Evolutionary conservation across 2,797 vertebrate species (phyloP).

Genomic region (Xiphophorus birchmanni): DNA sequence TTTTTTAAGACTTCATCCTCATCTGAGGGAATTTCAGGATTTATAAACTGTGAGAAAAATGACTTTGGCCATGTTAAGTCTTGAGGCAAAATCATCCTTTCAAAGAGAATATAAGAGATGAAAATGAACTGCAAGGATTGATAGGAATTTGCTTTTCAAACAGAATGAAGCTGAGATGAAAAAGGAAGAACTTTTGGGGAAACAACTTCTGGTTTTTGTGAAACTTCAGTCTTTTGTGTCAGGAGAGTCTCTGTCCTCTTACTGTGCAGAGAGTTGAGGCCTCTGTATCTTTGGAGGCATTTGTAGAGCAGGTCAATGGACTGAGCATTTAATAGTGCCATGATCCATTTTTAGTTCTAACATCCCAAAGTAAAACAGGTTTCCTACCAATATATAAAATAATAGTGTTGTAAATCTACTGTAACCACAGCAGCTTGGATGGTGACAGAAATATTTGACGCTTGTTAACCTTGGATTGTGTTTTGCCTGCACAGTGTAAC

Average conservation of each 20-base stretch:
- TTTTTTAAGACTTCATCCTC: not conserved
- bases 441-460: not conserved
- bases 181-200: slow-evolving; percentile 37
- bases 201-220: slow-evolving; percentile 47
- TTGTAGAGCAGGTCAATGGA: not conserved
- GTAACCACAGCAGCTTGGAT: not conserved
- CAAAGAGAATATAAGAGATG: slow-evolving; percentile 35
- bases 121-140: slow-evolving; percentile 24
- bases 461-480: not conserved
- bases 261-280: not conserved
- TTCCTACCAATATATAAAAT: not conserved
- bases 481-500: not conserved
- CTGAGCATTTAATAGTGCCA: not conserved
- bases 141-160: slow-evolving; percentile 44
- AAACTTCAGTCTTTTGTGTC: slow-evolving; percentile 21
- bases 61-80: slow-evolving; percentile 2
- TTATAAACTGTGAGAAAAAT: slow-evolving; percentile 16
- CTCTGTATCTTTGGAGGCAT: not conserved
- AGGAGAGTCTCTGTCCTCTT: slow-evolving; percentile 15
- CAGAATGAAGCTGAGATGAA: slow-evolving; percentile 33
- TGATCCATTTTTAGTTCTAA: not conserved
- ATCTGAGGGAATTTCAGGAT: slow-evolving; percentile 17
- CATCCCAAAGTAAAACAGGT: not conserved
- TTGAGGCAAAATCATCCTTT: slow-evolving; percentile 14
- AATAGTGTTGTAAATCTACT: not conserved